Base-by-base conservation (phyloP, 2,797 vertebrate species). In the Chiropotes sagulatus region DNA sequence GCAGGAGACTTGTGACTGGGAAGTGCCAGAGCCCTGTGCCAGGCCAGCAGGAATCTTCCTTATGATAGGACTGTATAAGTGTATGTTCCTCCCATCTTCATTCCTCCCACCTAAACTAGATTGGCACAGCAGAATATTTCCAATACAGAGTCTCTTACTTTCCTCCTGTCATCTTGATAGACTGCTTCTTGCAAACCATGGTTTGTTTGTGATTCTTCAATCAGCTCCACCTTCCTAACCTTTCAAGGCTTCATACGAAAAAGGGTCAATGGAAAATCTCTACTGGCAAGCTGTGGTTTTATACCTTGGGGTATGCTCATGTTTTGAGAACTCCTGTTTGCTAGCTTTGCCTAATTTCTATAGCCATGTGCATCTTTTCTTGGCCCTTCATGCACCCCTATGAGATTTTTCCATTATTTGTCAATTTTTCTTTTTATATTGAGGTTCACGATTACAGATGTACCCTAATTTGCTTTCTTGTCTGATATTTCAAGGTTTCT, bases 141-240 rank as follows among this genome's bases (percentile, higher is more conserved):
- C 33, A 46, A 9, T 81, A 75, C 11, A 89, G 76, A 70, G 58
- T 48, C 50, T 79, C 46, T 75, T 44, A 80, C 57, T 57, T 81
- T 85, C 46, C 52, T 90, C 28, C 79, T 84, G 90, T 61, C 61
- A 61, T 82, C 91, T 83, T 80, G 88, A 94, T 19, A 48, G 90
- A 73, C 89, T 93, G 82, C 64, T 80, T 95, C 81, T 80, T 54
- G 15, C 88, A 94, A 92, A 72, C 24, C 24, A 2, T 44, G 79
- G 41, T 88, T 85, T 67, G 28, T 83, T 87, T 96, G 28, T 44
- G 52, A 92, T 50, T 81, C 72, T 58, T 67, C 73, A 17, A 54
- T 91, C 61, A 79, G 28, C 26, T 46, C 12, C 44, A 70, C 61
- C 39, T 41, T 84, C 48, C 24, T 44, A 58, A 22, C 20, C 87